Evolutionary conservation across 1,140 invertebrate species (phyloP).

Genomic region (Platorchestia sp.): DNA sequence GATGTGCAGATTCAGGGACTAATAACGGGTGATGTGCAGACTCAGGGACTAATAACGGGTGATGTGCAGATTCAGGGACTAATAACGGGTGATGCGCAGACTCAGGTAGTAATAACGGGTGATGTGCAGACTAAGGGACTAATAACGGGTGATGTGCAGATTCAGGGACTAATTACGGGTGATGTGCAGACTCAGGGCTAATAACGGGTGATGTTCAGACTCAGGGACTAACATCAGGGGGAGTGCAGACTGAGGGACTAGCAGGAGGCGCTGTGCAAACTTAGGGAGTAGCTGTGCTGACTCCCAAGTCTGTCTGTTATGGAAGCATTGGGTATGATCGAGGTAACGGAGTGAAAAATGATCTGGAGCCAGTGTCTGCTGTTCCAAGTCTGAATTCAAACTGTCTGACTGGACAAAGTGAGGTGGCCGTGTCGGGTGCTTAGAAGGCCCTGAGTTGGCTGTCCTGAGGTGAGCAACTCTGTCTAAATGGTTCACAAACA

Average conservation of each 20-base stretch:
- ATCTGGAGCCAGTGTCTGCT: too few relatives aligned
- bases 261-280: neutral
- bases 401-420: too few relatives aligned
- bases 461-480: too few relatives aligned
- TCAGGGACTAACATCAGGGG: neutral
- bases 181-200: neutral
- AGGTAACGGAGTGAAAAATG: too few relatives aligned
- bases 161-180: neutral
- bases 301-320: too few relatives aligned
- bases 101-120: neutral
- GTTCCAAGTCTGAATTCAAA: too few relatives aligned
- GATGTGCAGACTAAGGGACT: neutral
- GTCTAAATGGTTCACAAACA: too few relatives aligned
- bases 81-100: neutral
- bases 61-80: neutral
- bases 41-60: neutral
- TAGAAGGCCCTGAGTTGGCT: too few relatives aligned
- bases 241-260: neutral
- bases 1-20: neutral
- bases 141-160: neutral
- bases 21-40: neutral
- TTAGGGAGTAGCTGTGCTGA: neutral
- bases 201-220: neutral
- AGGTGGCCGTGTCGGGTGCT: too few relatives aligned
- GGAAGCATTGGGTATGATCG: too few relatives aligned